Evolutionary conservation across 2,888 invertebrate genomes (phyloP).

Genomic region (Koerneria pararmatus): DNA sequence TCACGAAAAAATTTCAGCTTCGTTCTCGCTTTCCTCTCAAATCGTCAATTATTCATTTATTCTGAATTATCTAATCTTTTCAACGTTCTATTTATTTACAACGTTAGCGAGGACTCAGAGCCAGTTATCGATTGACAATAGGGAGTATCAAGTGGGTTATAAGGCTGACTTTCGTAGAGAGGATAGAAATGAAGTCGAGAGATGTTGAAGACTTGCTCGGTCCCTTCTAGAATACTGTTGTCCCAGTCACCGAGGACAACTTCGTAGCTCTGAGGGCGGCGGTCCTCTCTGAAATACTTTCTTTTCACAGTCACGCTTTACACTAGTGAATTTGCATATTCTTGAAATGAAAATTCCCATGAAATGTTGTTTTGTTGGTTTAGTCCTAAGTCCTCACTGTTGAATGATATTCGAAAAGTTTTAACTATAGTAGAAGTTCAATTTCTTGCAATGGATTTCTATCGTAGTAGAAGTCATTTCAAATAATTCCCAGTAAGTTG

Average conservation of each 20-base stretch:
- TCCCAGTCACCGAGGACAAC: slow-evolving; percentile 76
- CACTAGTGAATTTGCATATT: background rate
- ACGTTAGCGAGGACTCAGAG: too few relatives aligned
- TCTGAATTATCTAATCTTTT: too few relatives aligned
- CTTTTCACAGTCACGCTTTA: too few relatives aligned
- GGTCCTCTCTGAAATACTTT: slow-evolving; percentile 42
- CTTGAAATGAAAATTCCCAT: background rate
- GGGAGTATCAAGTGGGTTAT: too few relatives aligned
- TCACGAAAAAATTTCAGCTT: too few relatives aligned
- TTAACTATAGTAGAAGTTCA: background rate
- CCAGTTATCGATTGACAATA: too few relatives aligned
- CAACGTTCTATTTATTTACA: too few relatives aligned
- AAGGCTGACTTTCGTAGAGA: slow-evolving; percentile 57
- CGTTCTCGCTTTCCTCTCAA: too few relatives aligned
- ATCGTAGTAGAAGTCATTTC: too few relatives aligned
- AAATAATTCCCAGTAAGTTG: too few relatives aligned
- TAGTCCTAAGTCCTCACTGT: background rate
- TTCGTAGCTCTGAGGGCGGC: slow-evolving; percentile 66
- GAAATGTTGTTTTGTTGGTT: too few relatives aligned
- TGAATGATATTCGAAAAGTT: background rate
- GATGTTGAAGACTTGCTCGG: slow-evolving; percentile 72
- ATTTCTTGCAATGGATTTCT: background rate
- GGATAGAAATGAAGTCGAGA: slow-evolving; percentile 71
- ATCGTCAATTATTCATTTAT: too few relatives aligned
- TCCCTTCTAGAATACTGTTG: slow-evolving; percentile 67